Evolutionary conservation across 2,797 vertebrate species (phyloP).

Genomic region (Cuculus canorus): DNA sequence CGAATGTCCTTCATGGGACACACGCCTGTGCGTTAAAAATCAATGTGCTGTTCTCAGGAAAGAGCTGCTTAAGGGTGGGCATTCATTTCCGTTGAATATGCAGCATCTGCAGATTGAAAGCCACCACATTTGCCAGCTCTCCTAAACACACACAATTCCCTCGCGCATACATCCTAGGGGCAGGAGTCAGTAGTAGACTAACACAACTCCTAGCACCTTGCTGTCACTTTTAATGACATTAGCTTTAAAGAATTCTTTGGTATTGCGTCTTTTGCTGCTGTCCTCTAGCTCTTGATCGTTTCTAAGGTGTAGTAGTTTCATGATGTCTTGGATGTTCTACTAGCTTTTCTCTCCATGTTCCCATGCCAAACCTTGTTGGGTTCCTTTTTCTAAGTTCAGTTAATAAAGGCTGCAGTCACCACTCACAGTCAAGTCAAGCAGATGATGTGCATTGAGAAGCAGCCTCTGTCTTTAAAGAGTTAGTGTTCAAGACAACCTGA

Average conservation of each 20-base stretch:
- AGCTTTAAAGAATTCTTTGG: not conserved
- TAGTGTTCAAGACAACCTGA: not conserved
- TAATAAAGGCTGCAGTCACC: not conserved
- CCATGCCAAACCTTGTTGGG: not conserved
- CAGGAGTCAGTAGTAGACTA: not conserved
- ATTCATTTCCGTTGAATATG: not conserved
- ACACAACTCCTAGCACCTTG: not conserved
- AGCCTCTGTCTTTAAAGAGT: not conserved
- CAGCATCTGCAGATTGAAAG: not conserved
- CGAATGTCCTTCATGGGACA: not conserved
- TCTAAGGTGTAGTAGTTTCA: not conserved
- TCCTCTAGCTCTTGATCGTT: not conserved
- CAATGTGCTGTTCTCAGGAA: not conserved
- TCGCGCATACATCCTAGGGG: rapidly evolving
- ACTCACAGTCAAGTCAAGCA: not conserved
- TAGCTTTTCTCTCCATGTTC: not conserved
- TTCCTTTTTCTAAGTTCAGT: not conserved
- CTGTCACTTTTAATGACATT: not conserved
- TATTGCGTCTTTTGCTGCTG: not conserved
- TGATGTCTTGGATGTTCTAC: not conserved
- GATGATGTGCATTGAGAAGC: not conserved
- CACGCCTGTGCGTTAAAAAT: rapidly evolving
- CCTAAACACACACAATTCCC: not conserved
- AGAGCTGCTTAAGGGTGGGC: not conserved
- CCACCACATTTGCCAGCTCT: not conserved